Evolutionary conservation across 2,113 vertebrate genomes (phyloP).

Genomic region (Upupa epops): DNA sequence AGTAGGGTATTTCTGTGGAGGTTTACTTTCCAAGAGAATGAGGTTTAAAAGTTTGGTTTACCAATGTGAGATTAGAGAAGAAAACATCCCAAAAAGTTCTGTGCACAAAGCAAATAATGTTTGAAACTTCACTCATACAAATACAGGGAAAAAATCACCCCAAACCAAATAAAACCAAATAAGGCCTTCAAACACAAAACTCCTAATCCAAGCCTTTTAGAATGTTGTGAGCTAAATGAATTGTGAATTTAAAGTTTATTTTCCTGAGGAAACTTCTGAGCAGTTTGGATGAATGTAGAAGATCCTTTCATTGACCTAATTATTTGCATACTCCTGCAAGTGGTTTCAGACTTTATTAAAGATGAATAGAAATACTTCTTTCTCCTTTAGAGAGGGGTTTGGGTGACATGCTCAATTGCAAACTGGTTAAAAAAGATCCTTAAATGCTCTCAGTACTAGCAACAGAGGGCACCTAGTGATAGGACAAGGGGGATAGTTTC

Average conservation of each 20-base stretch:
- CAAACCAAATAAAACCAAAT: background rate
- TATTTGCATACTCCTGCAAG: background rate
- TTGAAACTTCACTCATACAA: background rate
- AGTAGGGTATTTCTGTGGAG: background rate
- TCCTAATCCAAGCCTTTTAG: background rate
- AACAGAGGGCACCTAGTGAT: too few relatives aligned
- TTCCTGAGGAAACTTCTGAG: background rate
- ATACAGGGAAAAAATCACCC: background rate
- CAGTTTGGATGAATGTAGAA: background rate
- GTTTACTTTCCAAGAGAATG: background rate
- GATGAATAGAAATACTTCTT: background rate
- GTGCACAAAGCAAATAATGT: background rate
- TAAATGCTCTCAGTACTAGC: rapidly evolving
- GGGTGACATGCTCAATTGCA: background rate
- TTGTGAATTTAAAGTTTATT: background rate
- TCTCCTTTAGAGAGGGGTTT: background rate
- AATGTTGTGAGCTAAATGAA: background rate
- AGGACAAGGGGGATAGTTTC: too few relatives aligned
- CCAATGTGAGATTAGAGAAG: background rate
- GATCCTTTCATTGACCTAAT: background rate
- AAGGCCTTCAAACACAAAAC: background rate
- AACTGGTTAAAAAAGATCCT: background rate
- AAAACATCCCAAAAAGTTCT: background rate
- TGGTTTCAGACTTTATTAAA: background rate
- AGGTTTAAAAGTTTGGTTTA: background rate